A percentile compares a stretch with the other conserved stretches of the same genome.
These are phyloP conservation scores for Exephanes ischioxanthus DNA, from an alignment of 2,888 invertebrate species.

Conservation along the genomic window DNA sequence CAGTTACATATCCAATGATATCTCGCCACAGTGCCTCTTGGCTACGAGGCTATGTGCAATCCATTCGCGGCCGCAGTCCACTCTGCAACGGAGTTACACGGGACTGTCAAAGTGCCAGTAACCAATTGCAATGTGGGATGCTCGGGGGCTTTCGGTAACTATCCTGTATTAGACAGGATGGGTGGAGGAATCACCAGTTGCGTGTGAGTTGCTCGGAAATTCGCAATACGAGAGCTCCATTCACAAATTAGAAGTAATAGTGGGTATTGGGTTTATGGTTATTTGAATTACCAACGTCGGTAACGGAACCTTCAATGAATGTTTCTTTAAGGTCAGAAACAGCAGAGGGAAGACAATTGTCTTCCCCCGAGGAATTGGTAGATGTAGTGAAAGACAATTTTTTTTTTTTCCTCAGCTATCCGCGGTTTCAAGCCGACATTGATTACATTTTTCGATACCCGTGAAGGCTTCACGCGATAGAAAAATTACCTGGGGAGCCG, in stretches of 20 bases:
- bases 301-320: too few species aligned
- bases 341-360: too few species aligned
- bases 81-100: constrained; percentile 14
- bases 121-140: constrained; percentile 17
- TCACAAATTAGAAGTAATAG: background rate
- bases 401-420: too few species aligned
- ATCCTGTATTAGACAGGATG: background rate
- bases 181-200: background rate
- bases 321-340: too few species aligned
- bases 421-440: too few species aligned
- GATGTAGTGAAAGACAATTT: too few species aligned
- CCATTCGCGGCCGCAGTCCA: background rate
- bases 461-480: too few species aligned
- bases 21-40: background rate
- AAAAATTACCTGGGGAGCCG: too few species aligned
- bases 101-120: constrained; percentile 45
- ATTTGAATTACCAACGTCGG: too few species aligned
- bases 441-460: too few species aligned
- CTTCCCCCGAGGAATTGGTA: too few species aligned
- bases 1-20: constrained; percentile 16
- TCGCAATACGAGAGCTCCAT: background rate
- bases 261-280: background rate
- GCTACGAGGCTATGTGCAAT: background rate
- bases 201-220: background rate
- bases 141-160: background rate